Evolutionary conservation across 92 coral and sea anemone genomes (phyloP).

Genomic region (Parazoanthus swiftii): DNA sequence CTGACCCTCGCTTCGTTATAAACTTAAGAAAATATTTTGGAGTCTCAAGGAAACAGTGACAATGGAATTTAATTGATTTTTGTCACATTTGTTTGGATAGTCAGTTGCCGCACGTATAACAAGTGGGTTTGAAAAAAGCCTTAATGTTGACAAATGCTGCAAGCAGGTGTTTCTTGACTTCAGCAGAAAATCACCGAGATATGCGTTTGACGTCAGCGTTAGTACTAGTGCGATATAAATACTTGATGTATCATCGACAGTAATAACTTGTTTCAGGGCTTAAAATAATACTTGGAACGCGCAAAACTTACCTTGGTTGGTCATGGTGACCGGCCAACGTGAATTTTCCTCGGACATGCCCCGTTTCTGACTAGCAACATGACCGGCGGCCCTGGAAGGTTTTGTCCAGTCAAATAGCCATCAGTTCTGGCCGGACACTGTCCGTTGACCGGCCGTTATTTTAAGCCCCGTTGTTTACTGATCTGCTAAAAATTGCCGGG

Average conservation of each 20-base stretch:
- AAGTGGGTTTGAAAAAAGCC: not conserved
- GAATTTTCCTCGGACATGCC: too few relatives aligned
- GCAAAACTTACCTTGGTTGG: too few relatives aligned
- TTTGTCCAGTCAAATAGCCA: too few relatives aligned
- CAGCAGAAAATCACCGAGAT: not conserved
- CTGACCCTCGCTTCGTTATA: not conserved
- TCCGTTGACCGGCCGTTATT: too few relatives aligned
- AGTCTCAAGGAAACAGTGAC: slow-evolving; percentile 3
- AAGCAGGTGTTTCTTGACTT: slow-evolving; percentile 11
- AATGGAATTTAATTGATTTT: not conserved
- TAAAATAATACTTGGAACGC: too few relatives aligned
- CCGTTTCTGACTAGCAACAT: too few relatives aligned
- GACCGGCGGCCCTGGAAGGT: too few relatives aligned
- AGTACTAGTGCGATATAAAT: not conserved
- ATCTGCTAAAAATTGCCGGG: too few relatives aligned
- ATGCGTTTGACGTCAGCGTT: slow-evolving; percentile 15
- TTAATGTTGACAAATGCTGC: not conserved
- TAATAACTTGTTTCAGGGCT: too few relatives aligned
- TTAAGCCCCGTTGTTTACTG: too few relatives aligned
- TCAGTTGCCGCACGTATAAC: not conserved
- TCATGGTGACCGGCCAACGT: too few relatives aligned
- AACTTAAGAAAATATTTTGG: slow-evolving; percentile 1
- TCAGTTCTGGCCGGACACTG: too few relatives aligned
- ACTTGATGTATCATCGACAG: not conserved
- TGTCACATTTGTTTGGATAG: not conserved